Evolutionary conservation across 2,888 invertebrate species (phyloP), one percentile per base, ranked within the genome.

Genomic region (Xanthorhoe spadicearia): DNA sequence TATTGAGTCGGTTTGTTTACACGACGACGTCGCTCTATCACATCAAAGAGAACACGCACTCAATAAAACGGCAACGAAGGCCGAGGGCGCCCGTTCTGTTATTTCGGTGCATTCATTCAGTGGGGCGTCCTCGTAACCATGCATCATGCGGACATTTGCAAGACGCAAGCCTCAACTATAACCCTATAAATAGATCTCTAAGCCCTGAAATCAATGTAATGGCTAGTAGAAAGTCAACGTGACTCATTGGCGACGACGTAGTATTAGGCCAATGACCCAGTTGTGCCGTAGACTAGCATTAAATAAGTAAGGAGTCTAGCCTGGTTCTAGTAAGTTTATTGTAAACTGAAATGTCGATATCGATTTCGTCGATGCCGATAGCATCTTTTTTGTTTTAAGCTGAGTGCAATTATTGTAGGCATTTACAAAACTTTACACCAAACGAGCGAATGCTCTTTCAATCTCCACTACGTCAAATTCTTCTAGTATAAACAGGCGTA

Each of bases 191-290:
- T 69, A 70, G 63, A 60, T 57, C 68, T 63, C 55, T 66, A 72
- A 73, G 64, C 71, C 74, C 76, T 79, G 71, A 77, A 80, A 82
- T 79, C 75, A 74, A 80, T 80, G 77, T 80, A 82, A 79, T 80
- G 72, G 77, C 72, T 75, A 77, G 79, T 78, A 82, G 83, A 82
- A 83, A 84, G 81, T 81, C 81, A 86, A 85, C 78, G 81, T 89
- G 88, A 90, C 81, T 90, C 90, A 90, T 81, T 82, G 80, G 78
- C 82, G 82, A 50, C 59, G 64, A 32, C 61, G 79, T 78, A 82
- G 85, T 87, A 87, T 88, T 89, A 89, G 92, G 91, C 87, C 91
- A 90, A 86, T 88, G 91, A 90, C 90, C 92, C 80, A 92, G 83
- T 90, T 82, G 74, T 81, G 81, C 77, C 75, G 79, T 80, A 78